A percentile compares a stretch with the other conserved stretches of the same genome.
Evolutionary conservation across 2,113 vertebrate genomes (phyloP).

Genomic region (Platanista minor): DNA sequence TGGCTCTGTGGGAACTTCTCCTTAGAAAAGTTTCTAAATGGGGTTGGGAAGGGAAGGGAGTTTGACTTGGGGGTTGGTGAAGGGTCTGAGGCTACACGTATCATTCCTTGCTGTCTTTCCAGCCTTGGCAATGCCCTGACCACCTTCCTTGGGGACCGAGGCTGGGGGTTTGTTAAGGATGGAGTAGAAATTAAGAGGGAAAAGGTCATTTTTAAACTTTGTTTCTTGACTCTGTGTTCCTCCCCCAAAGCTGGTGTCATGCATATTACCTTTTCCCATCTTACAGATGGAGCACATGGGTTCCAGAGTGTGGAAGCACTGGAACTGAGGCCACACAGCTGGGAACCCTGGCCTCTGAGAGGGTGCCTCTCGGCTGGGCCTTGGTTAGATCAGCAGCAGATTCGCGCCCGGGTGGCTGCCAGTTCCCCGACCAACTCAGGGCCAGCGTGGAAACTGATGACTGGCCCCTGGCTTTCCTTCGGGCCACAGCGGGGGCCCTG

Average conservation of each 20-base stretch:
- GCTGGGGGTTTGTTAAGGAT: not conserved
- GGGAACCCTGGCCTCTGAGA: not conserved
- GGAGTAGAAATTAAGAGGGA: not conserved
- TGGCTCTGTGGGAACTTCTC: not conserved
- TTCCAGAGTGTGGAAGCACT: not conserved
- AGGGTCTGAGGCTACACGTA: not conserved
- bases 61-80: not conserved
- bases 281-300: not conserved
- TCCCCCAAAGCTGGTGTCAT: not conserved
- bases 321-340: not conserved
- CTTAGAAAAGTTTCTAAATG: not conserved
- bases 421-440: not conserved
- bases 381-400: not conserved
- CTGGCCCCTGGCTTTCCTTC: not conserved
- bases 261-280: not conserved
- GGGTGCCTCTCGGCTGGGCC: not conserved
- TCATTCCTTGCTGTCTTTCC: not conserved
- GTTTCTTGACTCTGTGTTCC: not conserved
- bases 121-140: not conserved
- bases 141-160: not conserved
- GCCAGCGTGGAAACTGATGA: conserved; percentile 51
- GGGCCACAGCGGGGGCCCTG: not conserved
- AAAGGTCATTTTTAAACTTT: not conserved
- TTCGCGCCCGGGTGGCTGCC: not conserved
- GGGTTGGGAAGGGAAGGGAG: not conserved